phyloP scores from a whole-genome alignment of 2,113 vertebrate species.

The Notarius lentiginosus region DNA sequence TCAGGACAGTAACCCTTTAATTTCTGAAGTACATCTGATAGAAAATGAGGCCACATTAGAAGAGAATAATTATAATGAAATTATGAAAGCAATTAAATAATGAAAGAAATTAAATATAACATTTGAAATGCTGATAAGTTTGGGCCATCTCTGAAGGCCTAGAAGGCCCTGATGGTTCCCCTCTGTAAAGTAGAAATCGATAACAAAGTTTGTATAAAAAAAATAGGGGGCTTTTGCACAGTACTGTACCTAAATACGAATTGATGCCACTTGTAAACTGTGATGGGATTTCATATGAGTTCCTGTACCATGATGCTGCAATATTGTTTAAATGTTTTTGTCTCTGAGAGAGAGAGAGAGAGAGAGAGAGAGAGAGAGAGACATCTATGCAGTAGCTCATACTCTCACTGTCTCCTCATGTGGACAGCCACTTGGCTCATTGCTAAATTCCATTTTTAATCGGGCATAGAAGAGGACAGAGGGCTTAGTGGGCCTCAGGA shows the following conservation, averaged over 20 bases:
- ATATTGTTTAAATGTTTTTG: neutral
- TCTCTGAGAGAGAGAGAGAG: neutral
- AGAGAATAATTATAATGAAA: too few species aligned
- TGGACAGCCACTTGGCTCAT: slow-evolving; percentile 72
- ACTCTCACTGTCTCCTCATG: slow-evolving; percentile 68
- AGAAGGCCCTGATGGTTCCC: too few species aligned
- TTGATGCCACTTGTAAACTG: neutral
- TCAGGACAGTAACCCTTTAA: too few species aligned
- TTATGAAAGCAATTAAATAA: too few species aligned
- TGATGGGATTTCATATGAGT: neutral
- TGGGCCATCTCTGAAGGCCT: too few species aligned
- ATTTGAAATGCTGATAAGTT: too few species aligned
- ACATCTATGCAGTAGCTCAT: slow-evolving; percentile 44
- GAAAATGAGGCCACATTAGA: too few species aligned
- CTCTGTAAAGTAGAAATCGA: too few species aligned
- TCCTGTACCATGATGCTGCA: neutral
- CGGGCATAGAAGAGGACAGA: slow-evolving; percentile 65
- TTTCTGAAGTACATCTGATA: too few species aligned
- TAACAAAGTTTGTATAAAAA: too few species aligned
- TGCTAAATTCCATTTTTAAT: slow-evolving; percentile 73
- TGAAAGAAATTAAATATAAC: too few species aligned
- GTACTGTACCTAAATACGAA: neutral
- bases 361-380: neutral
- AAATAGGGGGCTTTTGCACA: too few species aligned
- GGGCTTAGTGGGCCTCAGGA: slow-evolving; percentile 66